phyloP scores from a whole-genome alignment of 2,113 vertebrate genomes.

The Diadophis punctatus region DNA sequence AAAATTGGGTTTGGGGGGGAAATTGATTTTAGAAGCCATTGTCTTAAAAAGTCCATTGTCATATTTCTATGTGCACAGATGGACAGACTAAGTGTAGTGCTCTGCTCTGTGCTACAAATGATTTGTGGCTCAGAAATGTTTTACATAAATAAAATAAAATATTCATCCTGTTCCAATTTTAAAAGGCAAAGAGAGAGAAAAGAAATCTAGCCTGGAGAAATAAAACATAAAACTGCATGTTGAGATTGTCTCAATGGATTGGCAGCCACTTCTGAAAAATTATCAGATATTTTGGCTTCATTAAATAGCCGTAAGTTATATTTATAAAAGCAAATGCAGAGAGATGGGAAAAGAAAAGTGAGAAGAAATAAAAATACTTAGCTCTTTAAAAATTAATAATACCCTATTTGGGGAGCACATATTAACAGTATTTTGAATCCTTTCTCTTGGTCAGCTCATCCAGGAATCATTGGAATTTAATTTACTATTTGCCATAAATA shows the following conservation, averaged over 20 bases:
- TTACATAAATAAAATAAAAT: slow-evolving; percentile 22
- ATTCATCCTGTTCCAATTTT: not conserved
- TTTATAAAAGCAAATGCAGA: slow-evolving; percentile 20
- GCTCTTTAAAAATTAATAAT: slow-evolving; percentile 39
- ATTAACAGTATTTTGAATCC: slow-evolving; percentile 28
- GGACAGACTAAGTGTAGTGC: not conserved
- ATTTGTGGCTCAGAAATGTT: not conserved
- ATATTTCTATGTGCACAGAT: not conserved
- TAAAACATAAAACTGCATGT: not conserved
- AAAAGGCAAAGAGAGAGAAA: not conserved
- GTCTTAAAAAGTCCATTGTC: not conserved
- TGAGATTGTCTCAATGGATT: not conserved
- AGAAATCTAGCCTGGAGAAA: not conserved
- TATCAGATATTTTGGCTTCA: not conserved
- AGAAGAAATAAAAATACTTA: not conserved
- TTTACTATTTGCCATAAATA: not conserved
- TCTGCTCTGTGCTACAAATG: not conserved
- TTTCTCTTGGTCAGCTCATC: not conserved
- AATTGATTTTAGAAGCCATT: not conserved
- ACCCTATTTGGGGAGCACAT: slow-evolving; percentile 3
- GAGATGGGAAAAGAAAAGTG: not conserved
- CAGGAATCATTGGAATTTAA: not conserved
- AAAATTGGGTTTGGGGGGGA: not conserved
- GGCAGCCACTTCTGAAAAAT: slow-evolving; percentile 17
- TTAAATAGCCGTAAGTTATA: slow-evolving; percentile 22